Percentiles rank a stretch among this genome's conserved stretches.
Evolutionary conservation across 2,797 vertebrate species (phyloP).

Genomic region (Sebastiscus albofasciatus): DNA sequence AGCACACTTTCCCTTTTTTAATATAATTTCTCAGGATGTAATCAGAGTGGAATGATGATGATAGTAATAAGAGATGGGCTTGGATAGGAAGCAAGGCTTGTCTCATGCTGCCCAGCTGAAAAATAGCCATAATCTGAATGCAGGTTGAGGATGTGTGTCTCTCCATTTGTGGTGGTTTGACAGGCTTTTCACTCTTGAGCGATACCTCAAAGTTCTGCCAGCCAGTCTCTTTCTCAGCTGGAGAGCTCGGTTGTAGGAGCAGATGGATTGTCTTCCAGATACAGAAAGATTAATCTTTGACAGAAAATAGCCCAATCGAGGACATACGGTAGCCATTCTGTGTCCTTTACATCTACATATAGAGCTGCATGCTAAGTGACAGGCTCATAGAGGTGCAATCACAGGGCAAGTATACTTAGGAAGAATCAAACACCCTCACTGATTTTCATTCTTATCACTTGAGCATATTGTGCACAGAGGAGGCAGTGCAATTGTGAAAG

Average conservation of each 20-base stretch:
- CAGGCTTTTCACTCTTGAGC: background rate
- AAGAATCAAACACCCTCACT: conserved; percentile 11
- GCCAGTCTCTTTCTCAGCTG: background rate
- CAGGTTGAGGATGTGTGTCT: background rate
- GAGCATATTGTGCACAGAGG: background rate
- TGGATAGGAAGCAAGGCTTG: background rate
- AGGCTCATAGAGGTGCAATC: background rate
- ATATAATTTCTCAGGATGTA: conserved; percentile 40
- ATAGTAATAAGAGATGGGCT: background rate
- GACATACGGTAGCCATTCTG: background rate
- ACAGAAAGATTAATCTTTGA: conserved; percentile 4
- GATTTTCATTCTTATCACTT: conserved; percentile 34
- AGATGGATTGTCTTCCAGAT: conserved; percentile 8
- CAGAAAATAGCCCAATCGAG: background rate
- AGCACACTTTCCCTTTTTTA: background rate
- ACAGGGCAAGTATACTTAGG: conserved; percentile 3
- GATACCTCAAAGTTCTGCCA: background rate
- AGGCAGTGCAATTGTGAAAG: conserved; percentile 4
- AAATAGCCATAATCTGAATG: conserved; percentile 16
- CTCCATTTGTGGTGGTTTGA: background rate
- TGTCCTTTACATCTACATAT: conserved; percentile 2
- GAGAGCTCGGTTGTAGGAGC: background rate
- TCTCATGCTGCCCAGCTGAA: conserved; percentile 1
- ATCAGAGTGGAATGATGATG: conserved; percentile 40
- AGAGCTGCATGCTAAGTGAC: conserved; percentile 2